phyloP scores from a whole-genome alignment of 2,797 vertebrate species.

The Esox lucius region DNA sequence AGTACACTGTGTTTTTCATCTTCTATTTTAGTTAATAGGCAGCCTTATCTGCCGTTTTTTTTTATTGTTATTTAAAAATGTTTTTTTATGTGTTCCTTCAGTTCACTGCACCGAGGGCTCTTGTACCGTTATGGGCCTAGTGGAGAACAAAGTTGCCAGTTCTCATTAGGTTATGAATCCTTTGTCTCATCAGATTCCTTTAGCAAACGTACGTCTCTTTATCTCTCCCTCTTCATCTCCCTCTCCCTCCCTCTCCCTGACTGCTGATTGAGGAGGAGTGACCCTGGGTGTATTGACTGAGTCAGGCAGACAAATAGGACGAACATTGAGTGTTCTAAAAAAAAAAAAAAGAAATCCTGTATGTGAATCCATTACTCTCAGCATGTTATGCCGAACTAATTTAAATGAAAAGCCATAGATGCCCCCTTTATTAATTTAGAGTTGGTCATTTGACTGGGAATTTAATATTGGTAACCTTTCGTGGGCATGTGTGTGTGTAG shows the following conservation, averaged over 20 bases:
- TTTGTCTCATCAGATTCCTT: constrained; percentile 5
- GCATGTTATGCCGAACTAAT: constrained; percentile 39
- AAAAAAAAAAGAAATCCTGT: too few species aligned
- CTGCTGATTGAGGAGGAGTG: constrained; percentile 42
- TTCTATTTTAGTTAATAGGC: too few species aligned
- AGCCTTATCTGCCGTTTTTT: too few species aligned
- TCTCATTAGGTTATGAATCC: too few species aligned
- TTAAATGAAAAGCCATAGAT: constrained; percentile 54
- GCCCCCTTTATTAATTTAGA: constrained; percentile 65
- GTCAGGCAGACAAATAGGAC: constrained; percentile 40
- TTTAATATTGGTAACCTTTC: constrained; percentile 48
- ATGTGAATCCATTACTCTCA: constrained; percentile 35
- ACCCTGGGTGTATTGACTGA: constrained; percentile 31
- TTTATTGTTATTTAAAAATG: too few species aligned
- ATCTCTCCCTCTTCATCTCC: not conserved
- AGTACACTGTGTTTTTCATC: too few species aligned
- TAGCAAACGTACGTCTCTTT: not conserved
- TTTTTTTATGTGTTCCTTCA: too few species aligned
- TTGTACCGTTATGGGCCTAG: too few species aligned
- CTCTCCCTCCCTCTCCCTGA: constrained; percentile 15
- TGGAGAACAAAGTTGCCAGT: too few species aligned
- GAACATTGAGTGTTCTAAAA: constrained; percentile 47
- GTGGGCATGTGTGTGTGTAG: not conserved
- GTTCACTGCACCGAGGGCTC: too few species aligned
- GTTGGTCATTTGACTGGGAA: constrained; percentile 49